Conservation (phyloP, 1,140 invertebrate species). For the Arion vulgaris region DNA sequence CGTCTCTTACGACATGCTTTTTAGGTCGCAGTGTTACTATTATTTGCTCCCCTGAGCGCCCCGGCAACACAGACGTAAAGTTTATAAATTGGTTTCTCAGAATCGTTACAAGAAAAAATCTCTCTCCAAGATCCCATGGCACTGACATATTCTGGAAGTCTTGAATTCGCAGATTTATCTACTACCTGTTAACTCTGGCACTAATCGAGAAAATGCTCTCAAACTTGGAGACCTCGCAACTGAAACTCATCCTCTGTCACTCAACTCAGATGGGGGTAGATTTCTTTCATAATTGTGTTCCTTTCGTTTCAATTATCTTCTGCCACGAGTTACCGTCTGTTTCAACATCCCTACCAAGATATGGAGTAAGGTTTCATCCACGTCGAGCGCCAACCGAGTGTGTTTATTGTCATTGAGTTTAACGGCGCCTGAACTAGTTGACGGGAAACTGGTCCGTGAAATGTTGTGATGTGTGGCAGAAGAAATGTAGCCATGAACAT, state of each 20-base stretch:
- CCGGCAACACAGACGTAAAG: too few relatives aligned
- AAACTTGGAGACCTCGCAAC: not conserved
- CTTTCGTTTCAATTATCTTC: not conserved
- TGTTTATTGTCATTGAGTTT: not conserved
- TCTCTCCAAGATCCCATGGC: too few relatives aligned
- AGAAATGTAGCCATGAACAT: not conserved
- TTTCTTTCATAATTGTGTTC: constrained; percentile 8
- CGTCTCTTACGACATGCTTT: too few relatives aligned
- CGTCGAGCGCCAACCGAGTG: not conserved
- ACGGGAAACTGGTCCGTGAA: not conserved
- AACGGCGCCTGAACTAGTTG: not conserved
- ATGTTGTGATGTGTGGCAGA: not conserved
- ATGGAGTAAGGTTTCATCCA: not conserved
- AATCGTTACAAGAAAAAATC: too few relatives aligned
- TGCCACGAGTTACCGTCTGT: not conserved
- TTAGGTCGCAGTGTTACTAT: too few relatives aligned
- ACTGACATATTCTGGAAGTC: too few relatives aligned
- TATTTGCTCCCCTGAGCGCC: too few relatives aligned
- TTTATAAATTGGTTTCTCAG: too few relatives aligned
- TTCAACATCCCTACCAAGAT: not conserved
- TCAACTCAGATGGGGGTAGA: constrained; percentile 1
- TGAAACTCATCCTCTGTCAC: not conserved
- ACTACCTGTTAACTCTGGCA: not conserved
- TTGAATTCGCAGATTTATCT: too few relatives aligned
- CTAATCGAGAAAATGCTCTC: constrained; percentile 3